Evolutionary conservation across 2,113 vertebrate species (phyloP), one percentile per base, ranked within the genome.

Genomic region (Physeter macrocephalus): DNA sequence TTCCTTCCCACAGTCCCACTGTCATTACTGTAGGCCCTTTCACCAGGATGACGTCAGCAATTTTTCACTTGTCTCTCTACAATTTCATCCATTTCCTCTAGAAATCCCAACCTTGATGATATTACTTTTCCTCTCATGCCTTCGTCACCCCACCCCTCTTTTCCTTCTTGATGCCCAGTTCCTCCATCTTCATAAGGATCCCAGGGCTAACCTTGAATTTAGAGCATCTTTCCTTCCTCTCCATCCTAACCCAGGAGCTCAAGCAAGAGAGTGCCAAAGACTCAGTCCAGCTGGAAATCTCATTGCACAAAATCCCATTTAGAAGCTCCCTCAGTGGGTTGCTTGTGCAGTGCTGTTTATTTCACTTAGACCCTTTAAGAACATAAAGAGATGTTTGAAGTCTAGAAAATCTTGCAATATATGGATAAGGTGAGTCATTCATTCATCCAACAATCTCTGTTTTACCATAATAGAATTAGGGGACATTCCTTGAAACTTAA

Each of bases 221-320:
- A 41, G 31, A 43, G 11, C 21, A 25, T 1, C 39, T 66, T 49
- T 25, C 25, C 41, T 46, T 36, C 41, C 49, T 54, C 25, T 27
- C 21, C 23, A 13, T 6, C 39, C 29, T 17, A 41, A 61, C 36
- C 25, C 2, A 1, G 34, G 18, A 31, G 23, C 54, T 84, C 67
- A 17, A 34, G 36, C 29, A 54, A 17, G 36, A 74, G 66, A 41
- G 5, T 7, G 11, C 29, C 10, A 10, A 21, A 34, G 12, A 31
- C 15, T 4, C 46, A 20, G 27, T 1, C 29, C 29, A 6, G 27
- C 1, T 11, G 49, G 14, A 49, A 20, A 23, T 8, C 27, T 23
- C 3, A 0, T 1, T 8, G 34, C 12, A 18, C 10, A 4, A 31
- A 59, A 18, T 13, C 69, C n/a, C 34, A 1, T 3, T 7, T 20